Evolutionary conservation across 2,797 vertebrate species (phyloP).

Genomic region (Numenius phaeopus): DNA sequence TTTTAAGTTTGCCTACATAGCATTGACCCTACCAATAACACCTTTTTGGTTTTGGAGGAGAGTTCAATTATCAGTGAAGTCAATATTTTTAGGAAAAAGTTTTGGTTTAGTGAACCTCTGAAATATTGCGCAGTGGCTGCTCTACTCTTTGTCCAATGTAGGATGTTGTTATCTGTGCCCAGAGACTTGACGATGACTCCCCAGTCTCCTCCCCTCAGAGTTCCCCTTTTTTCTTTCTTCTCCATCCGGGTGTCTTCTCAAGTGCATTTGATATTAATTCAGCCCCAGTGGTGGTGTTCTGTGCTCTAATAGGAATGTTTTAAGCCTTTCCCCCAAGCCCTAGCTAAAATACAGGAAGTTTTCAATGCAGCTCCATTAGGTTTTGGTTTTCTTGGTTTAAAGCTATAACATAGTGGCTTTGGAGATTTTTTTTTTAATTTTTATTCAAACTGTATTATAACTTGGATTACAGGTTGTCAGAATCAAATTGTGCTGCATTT

Average conservation of each 20-base stretch:
- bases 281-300: not conserved
- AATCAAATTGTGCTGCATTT: not conserved
- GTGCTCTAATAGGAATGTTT: not conserved
- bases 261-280: not conserved
- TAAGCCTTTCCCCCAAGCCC: not conserved
- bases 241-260: not conserved
- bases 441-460: not conserved
- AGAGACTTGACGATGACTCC: not conserved
- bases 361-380: not conserved
- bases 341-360: not conserved
- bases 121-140: not conserved
- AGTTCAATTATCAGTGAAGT: not conserved
- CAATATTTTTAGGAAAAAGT: not conserved
- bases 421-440: not conserved
- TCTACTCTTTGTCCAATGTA: not conserved
- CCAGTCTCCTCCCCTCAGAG: not conserved
- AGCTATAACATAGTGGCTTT: not conserved
- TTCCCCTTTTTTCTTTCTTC: not conserved
- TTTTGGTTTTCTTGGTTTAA: not conserved
- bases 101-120: not conserved
- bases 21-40: not conserved
- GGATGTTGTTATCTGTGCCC: not conserved
- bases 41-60: not conserved
- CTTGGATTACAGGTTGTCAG: slow-evolving; percentile 64
- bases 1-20: not conserved